Conservation (phyloP, 2,113 vertebrate species). For the Pluvialis apricaria region DNA sequence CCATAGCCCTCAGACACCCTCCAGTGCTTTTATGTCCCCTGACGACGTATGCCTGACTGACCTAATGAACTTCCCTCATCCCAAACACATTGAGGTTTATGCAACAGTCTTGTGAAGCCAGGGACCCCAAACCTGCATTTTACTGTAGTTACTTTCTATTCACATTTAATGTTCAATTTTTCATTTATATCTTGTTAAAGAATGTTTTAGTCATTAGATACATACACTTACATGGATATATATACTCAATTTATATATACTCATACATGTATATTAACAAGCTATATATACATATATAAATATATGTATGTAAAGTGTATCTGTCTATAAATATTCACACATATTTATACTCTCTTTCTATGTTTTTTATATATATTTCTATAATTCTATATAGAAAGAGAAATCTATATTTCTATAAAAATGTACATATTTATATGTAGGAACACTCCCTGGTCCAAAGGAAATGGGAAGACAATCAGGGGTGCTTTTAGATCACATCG, state of each 20-base stretch:
- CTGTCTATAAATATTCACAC: not conserved
- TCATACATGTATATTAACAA: not conserved
- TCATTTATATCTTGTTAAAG: not conserved
- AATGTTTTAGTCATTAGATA: not conserved
- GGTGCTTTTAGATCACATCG: rapidly evolving
- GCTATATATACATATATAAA: not conserved
- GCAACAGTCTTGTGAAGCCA: not conserved
- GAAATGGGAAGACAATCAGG: not conserved
- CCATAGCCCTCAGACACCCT: not conserved
- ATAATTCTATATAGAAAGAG: not conserved
- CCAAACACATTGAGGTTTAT: not conserved
- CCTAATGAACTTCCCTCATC: not conserved
- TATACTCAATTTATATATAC: not conserved
- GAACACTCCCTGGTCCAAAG: not conserved
- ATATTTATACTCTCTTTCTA: not conserved
- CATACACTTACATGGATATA: not conserved
- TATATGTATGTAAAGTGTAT: not conserved
- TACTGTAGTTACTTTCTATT: not conserved
- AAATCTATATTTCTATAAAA: not conserved
- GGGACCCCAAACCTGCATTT: not conserved
- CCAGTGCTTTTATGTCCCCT: not conserved
- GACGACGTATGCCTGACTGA: not conserved
- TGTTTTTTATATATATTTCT: not conserved
- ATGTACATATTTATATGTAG: not conserved
- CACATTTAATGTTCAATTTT: not conserved